Percentiles rank a stretch among this genome's conserved stretches.
Evolutionary conservation across 2,888 invertebrate genomes (phyloP).

Genomic region (Itoplectis maculator): DNA sequence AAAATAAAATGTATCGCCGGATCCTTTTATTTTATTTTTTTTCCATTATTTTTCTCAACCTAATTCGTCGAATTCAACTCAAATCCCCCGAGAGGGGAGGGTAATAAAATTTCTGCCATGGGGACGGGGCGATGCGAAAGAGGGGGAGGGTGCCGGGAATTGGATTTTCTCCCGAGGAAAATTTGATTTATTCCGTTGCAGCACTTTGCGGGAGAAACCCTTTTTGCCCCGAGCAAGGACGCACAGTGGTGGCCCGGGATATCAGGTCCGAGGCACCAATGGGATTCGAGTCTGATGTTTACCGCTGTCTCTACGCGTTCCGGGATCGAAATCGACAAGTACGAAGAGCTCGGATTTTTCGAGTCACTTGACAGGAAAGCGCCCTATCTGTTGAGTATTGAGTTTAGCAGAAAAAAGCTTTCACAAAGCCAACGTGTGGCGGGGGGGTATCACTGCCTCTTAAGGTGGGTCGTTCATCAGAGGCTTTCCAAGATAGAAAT

Average conservation of each 20-base stretch:
- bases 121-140: neutral
- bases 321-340: too few relatives aligned
- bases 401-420: too few relatives aligned
- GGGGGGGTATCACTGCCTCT: too few relatives aligned
- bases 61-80: neutral
- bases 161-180: constrained; percentile 4
- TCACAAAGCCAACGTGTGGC: too few relatives aligned
- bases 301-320: neutral
- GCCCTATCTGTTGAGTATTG: too few relatives aligned
- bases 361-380: too few relatives aligned
- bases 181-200: constrained; percentile 14
- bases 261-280: neutral
- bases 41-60: neutral
- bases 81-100: neutral
- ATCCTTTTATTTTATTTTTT: neutral
- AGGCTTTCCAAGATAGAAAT: too few relatives aligned
- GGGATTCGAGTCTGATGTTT: neutral
- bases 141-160: too few relatives aligned
- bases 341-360: too few relatives aligned
- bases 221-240: neutral
- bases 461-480: too few relatives aligned
- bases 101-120: neutral
- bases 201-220: neutral
- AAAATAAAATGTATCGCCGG: neutral
- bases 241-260: constrained; percentile 2